Evolutionary conservation across 2,797 vertebrate species (phyloP), one percentile per base, ranked within the genome.

Genomic region (Mormyrus hasselquistii): DNA sequence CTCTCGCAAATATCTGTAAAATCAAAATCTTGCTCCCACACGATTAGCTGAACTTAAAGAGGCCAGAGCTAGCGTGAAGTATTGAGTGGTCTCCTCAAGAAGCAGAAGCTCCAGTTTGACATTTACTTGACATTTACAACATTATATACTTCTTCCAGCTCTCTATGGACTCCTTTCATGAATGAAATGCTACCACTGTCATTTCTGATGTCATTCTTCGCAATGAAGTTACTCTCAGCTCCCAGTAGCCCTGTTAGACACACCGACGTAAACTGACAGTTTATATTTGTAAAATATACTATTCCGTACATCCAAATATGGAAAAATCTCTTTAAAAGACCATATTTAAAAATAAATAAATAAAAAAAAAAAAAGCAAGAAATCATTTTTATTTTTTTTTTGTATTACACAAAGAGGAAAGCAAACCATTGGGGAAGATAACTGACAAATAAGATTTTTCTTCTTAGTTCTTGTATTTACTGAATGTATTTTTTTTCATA

Each of bases 81-180:
- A 49, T 50, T 84, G n/a, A 52, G 82, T 22, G 41, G 44, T 84
- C n/a, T 49, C 44, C 41, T 84, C 9, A 22, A 84, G 49, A 29
- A 50, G 44, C 82, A 4, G 47, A 47, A 84, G 44, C 47, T 22
- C 82, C 16, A 12, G 44, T 84, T 84, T 50, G 82, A 52, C 82
- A 84, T 84, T 84, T 84, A 52, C 65, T 38, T 73, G 65, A 38
- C 65, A 73, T 73, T 73, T 73, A 38, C 82, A 25, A 52, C 82
- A 50, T 22, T 49, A 49, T 84, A 84, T 84, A 84, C 82, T 47
- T 50, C 47, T 50, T 84, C 49, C 47, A 25, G 25, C 82, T 52
- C 82, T 22, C 9, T 34, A 14, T 47, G 82, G 82, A 49, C n/a
- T 84, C 44, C 82, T 84, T 50, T n/a, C 82, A 84, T 84, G 79